Conservation (phyloP, 2,888 invertebrate species). For the Ephialtes manifestator region DNA sequence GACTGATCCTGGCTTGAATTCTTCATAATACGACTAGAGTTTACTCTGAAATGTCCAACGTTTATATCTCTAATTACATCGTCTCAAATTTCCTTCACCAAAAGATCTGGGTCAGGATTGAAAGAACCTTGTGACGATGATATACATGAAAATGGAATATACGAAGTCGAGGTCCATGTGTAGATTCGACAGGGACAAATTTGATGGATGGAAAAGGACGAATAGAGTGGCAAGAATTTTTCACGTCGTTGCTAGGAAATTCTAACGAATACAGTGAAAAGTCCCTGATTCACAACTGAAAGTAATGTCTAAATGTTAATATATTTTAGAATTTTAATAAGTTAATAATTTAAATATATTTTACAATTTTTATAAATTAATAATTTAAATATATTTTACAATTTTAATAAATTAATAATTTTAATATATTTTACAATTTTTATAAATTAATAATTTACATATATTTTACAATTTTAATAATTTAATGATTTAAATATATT, state of each 20-base stretch:
- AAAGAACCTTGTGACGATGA: constrained; percentile 11
- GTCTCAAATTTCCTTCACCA: constrained; percentile 30
- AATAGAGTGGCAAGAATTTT: neutral
- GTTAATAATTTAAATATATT: too few relatives aligned
- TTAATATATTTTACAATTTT: too few relatives aligned
- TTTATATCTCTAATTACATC: constrained; percentile 12
- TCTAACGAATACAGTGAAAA: neutral
- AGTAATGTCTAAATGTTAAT: neutral
- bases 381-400: too few relatives aligned
- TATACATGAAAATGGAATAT: neutral
- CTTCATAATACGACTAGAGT: neutral
- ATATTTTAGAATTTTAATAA: too few relatives aligned
- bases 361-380: too few relatives aligned
- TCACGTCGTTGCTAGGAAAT: neutral
- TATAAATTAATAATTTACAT: too few relatives aligned
- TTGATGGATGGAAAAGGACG: neutral
- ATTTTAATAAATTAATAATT: too few relatives aligned
- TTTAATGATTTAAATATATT: too few relatives aligned
- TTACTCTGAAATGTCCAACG: neutral
- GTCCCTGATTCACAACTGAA: too few relatives aligned
- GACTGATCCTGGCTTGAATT: neutral
- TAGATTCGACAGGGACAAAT: neutral
- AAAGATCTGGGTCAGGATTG: constrained; percentile 42
- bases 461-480: too few relatives aligned
- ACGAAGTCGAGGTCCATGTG: neutral